Evolutionary conservation across 2,113 vertebrate species (phyloP), one percentile per base, ranked within the genome.

Genomic region (Chloroceryle aenea): DNA sequence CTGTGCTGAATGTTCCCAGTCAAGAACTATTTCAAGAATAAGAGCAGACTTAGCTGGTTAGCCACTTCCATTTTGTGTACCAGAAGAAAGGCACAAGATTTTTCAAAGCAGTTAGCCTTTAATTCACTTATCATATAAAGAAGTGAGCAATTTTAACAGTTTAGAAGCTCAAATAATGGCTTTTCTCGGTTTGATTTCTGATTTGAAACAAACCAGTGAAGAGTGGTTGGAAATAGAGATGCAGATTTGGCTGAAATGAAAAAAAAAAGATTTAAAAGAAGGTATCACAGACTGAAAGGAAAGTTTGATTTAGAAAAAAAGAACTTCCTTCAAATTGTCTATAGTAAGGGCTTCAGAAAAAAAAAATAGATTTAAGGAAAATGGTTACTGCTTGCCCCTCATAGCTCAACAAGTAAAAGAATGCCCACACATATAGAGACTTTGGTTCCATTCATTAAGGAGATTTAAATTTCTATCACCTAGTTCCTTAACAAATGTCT

Each of bases 351-450:
- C 18, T 8, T 81, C 56, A 58, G 42, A 74, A 83, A 74, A 0
- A 36, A 72, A 86, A 62, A 17, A 1, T 29, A 47, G 9, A 22
- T 78, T 87, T 63, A 36, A 82, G 50, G 7, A 64, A 8, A 85
- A 68, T 59, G 0, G 38, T 52, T 52, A 58, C 55, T 1, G 0
- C 3, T 85, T 68, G 71, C 48, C 17, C 2, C 2, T 47, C 34
- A 36, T 16, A 43, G 4, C 7, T 48, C 30, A 88, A 32, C 23
- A 50, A 47, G 23, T 20, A 3, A 34, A 88, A 67, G 23, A 26
- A 34, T 27, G 3, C 14, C 38, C n/a, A 59, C 16, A 71, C 3
- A 6, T 63, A 2, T 10, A 62, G 9, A 14, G 14, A 59, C 8
- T 74, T 58, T 1, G 1, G 2, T 68, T 79, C 21, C 27, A 12